Percentiles rank a stretch among this genome's conserved stretches.
phyloP scores from a whole-genome alignment of 2,888 invertebrate species.

The Matsumyia berberina region DNA sequence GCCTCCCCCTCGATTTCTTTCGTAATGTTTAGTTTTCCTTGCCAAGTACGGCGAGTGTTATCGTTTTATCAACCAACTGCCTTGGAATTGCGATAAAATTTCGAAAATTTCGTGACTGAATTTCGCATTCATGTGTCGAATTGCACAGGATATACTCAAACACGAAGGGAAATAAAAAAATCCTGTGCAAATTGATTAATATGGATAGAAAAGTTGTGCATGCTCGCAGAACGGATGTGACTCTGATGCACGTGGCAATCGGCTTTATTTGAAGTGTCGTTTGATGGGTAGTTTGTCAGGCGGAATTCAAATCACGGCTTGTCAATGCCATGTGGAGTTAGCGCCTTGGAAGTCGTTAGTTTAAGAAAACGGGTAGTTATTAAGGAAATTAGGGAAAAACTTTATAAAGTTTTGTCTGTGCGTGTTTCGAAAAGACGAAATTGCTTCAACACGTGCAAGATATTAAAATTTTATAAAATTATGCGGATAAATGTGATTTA shows the following conservation, averaged over 20 bases:
- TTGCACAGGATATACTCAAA: background rate
- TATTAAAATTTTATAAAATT: background rate
- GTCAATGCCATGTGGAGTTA: background rate
- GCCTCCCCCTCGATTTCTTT: background rate
- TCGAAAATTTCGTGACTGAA: slow-evolving; percentile 23
- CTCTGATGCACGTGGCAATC: background rate
- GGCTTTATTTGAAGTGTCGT: too few species aligned
- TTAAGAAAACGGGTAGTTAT: background rate
- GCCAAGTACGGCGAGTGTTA: slow-evolving; percentile 1
- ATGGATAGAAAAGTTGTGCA: background rate
- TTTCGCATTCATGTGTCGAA: slow-evolving; percentile 12
- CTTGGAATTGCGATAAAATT: slow-evolving; percentile 23
- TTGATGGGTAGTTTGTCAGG: background rate
- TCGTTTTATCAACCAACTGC: slow-evolving; percentile 1
- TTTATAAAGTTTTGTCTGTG: background rate
- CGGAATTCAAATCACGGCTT: background rate
- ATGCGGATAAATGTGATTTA: background rate
- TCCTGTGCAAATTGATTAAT: slow-evolving; percentile 20
- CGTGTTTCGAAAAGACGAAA: too few species aligned
- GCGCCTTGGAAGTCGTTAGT: background rate
- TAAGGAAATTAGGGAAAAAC: background rate
- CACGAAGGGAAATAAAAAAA: background rate
- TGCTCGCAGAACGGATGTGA: background rate
- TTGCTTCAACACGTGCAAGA: background rate
- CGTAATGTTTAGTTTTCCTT: background rate